phyloP scores from a whole-genome alignment of 2,113 vertebrate species.

The Potamarius usumacintae region DNA sequence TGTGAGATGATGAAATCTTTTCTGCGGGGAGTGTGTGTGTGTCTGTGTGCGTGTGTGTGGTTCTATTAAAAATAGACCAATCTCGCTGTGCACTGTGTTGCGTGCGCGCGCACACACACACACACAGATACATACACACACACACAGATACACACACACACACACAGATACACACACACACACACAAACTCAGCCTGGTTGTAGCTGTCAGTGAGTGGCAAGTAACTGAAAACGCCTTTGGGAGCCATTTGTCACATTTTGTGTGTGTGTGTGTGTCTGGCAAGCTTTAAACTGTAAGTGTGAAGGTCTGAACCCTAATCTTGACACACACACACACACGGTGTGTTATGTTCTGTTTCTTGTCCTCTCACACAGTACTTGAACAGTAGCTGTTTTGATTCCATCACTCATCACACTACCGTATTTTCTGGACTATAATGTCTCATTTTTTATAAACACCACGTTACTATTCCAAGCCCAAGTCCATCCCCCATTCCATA shows the following conservation, averaged over 20 bases:
- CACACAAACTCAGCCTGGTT: neutral
- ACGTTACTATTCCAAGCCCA: neutral
- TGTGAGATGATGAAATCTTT: neutral
- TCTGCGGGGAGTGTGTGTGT: neutral
- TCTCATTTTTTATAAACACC: neutral
- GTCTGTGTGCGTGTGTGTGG: neutral
- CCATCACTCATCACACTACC: neutral
- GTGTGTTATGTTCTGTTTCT: neutral
- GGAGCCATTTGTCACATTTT: conserved; percentile 7
- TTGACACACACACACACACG: neutral
- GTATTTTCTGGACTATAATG: neutral
- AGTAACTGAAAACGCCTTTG: conserved; percentile 26
- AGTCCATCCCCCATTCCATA: neutral
- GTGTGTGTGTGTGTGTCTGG: conserved; percentile 6
- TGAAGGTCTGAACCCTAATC: no score
- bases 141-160: neutral
- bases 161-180: conserved; percentile 5
- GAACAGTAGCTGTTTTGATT: neutral
- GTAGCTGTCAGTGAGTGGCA: conserved; percentile 15
- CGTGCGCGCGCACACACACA: neutral
- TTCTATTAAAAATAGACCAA: conserved; percentile 1
- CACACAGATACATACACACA: conserved; percentile 7
- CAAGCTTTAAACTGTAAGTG: neutral
- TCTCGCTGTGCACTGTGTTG: neutral
- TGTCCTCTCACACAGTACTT: neutral